Evolutionary conservation across 2,113 vertebrate species (phyloP), one percentile per base, ranked within the genome.

Genomic region (Myrmecobius fasciatus): DNA sequence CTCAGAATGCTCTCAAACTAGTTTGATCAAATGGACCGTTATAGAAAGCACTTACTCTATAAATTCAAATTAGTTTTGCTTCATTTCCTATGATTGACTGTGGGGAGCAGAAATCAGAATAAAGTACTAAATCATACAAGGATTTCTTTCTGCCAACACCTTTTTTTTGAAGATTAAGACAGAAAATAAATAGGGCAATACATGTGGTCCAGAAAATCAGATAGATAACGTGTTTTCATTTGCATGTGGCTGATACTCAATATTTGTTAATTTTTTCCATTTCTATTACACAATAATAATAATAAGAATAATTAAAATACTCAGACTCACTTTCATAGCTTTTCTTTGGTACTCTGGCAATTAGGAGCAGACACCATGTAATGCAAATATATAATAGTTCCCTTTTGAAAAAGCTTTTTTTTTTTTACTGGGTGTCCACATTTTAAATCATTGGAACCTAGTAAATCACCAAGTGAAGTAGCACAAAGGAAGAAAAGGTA

Each of bases 251-350:
- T 96, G 49, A 96, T 52, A 6, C 11, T 95, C 91, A 94, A 96
- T 94, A 94, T 51, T 94, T 93, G 46, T 91, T 95, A 96, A 96
- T 94, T 93, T 88, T 36, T 67, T 75, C 31, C 36, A 94, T 92
- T 43, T 93, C 11, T 75, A 46, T 88, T 91, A 95, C 36, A 60
- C 56, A 93, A 48, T 94, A 93, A 43, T 10, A 67, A 53, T 83
- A 54, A 20, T 60, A 91, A 92, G 4, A 92, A 25, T 95, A 94
- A 93, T 95, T 93, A 60, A 28, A 93, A 88, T 54, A 49, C 53
- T 90, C 52, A 91, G 52, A 91, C 94, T 90, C 93, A 93, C 2
- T 93, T 91, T 92, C 92, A 53, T 20, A 94, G n/a, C 88, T 96
- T 36, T 95, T 93, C 91, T 43, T 24, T 8, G 24, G 3, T 53